These are phyloP conservation scores for Orthonyx spaldingii DNA, from an alignment of 2,113 vertebrate species.

Conservation along the genomic window DNA sequence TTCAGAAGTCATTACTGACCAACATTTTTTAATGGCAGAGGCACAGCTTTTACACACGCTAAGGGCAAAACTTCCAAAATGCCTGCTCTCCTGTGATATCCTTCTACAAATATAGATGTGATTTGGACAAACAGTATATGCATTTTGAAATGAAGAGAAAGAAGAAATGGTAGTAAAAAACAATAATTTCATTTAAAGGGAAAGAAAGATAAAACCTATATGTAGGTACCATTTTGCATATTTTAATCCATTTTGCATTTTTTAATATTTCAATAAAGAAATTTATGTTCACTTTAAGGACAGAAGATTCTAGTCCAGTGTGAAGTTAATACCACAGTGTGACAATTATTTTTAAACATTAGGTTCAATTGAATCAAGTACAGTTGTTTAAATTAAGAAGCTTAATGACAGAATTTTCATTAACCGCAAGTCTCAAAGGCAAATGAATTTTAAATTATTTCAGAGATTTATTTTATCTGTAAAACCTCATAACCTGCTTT, in stretches of 20 bases:
- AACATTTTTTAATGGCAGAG: not conserved
- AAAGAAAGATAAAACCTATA: not conserved
- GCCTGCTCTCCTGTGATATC: not conserved
- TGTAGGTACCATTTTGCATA: not conserved
- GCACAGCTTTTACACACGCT: not conserved
- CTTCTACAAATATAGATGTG: not conserved
- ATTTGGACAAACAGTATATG: not conserved
- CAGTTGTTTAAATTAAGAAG: conserved; percentile 10
- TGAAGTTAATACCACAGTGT: not conserved
- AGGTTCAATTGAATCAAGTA: not conserved
- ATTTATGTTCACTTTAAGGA: not conserved
- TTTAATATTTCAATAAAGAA: not conserved
- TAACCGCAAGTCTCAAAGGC: conserved; percentile 4
- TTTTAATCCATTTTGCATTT: not conserved
- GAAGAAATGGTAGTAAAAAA: not conserved
- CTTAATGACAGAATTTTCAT: conserved; percentile 37
- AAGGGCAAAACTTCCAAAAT: not conserved
- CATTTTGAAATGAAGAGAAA: not conserved
- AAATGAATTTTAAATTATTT: conserved; percentile 13
- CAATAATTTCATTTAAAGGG: not conserved
- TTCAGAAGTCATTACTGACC: not conserved
- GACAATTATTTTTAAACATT: conserved; percentile 5
- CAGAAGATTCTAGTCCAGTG: not conserved
- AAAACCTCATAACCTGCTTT: conserved; percentile 19
- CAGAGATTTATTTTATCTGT: not conserved